A percentile compares a stretch with the other conserved stretches of the same genome.
These are phyloP conservation scores for Knipowitschia caucasica DNA, from an alignment of 2,797 vertebrate species.

Conservation along the genomic window DNA sequence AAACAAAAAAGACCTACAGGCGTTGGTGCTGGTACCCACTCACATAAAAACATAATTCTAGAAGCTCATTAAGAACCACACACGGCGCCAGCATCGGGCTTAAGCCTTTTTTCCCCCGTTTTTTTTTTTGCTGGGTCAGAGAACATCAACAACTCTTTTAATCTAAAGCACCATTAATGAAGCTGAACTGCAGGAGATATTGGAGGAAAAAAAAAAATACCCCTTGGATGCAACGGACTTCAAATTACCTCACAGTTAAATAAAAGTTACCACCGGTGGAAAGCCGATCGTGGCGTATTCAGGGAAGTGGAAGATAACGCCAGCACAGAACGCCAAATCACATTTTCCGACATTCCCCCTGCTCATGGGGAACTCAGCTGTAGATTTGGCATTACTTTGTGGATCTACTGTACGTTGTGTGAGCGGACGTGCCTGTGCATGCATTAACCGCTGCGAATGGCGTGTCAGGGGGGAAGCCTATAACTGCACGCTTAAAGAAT, in stretches of 20 bases:
- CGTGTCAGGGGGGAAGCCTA: constrained; percentile 25
- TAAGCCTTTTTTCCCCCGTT: constrained; percentile 40
- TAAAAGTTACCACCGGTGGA: constrained; percentile 40
- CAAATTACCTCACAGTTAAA: constrained; percentile 41
- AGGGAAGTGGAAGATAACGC: constrained; percentile 26
- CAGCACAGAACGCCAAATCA: constrained; percentile 3
- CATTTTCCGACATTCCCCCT: neutral
- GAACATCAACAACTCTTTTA: constrained; percentile 63
- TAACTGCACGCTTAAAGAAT: constrained; percentile 25
- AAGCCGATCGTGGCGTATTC: constrained; percentile 45
- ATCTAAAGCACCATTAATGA: constrained; percentile 64
- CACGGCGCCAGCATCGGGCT: constrained; percentile 45
- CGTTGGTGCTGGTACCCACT: constrained; percentile 28
- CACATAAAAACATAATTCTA: constrained; percentile 44
- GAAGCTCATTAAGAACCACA: constrained; percentile 62
- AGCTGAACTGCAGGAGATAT: constrained; percentile 43
- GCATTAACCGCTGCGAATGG: constrained; percentile 9
- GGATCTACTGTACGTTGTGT: constrained; percentile 40
- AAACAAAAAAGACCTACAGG: constrained; percentile 42
- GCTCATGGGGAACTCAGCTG: neutral
- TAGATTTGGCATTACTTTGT: constrained; percentile 30
- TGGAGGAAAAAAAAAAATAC: constrained; percentile 12
- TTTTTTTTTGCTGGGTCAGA: constrained; percentile 26
- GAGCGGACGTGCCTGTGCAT: constrained; percentile 26
- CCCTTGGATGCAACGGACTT: constrained; percentile 35